These are phyloP conservation scores for Drosophila murphyi DNA, from an alignment of 1,140 invertebrate genomes.

Conservation along the genomic window DNA sequence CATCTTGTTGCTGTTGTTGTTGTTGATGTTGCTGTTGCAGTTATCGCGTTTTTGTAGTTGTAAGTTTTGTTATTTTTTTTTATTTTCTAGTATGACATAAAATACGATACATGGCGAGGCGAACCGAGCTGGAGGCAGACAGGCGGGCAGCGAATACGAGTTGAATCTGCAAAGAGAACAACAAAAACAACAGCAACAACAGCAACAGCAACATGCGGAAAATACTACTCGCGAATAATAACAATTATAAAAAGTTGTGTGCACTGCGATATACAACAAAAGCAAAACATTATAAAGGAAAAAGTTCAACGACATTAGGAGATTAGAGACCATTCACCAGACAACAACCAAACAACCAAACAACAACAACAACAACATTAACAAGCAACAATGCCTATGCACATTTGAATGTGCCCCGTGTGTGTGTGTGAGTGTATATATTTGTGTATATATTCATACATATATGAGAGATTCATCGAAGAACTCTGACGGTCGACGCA, in stretches of 20 bases:
- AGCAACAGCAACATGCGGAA: constrained; percentile 47
- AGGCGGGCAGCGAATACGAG: constrained; percentile 25
- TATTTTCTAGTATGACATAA: constrained; percentile 67
- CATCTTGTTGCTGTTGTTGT: constrained; percentile 36
- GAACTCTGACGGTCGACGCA: constrained; percentile 46
- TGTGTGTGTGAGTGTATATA: constrained; percentile 9
- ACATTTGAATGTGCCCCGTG: constrained; percentile 65
- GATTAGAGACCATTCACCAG: constrained; percentile 71
- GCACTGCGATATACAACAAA: constrained; percentile 46
- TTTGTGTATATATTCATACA: too few species aligned
- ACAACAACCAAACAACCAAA: constrained; percentile 28
- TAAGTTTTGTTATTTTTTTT: constrained; percentile 40
- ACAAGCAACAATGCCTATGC: constrained; percentile 47
- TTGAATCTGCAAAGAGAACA: constrained; percentile 26
- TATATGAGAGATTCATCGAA: constrained; percentile 56
- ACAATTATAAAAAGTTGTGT: constrained; percentile 75
- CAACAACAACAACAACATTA: constrained; percentile 29
- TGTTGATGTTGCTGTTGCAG: constrained; percentile 41
- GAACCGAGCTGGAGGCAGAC: background rate
- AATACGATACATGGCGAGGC: constrained; percentile 32
- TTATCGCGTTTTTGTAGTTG: constrained; percentile 66
- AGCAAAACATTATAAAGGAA: constrained; percentile 13
- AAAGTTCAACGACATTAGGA: constrained; percentile 76
- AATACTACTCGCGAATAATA: constrained; percentile 59
- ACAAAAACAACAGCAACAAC: constrained; percentile 10